A percentile compares a stretch with the other conserved stretches of the same genome.
Conservation (phyloP, 2,113 vertebrate species). For the Chionis minor region DNA sequence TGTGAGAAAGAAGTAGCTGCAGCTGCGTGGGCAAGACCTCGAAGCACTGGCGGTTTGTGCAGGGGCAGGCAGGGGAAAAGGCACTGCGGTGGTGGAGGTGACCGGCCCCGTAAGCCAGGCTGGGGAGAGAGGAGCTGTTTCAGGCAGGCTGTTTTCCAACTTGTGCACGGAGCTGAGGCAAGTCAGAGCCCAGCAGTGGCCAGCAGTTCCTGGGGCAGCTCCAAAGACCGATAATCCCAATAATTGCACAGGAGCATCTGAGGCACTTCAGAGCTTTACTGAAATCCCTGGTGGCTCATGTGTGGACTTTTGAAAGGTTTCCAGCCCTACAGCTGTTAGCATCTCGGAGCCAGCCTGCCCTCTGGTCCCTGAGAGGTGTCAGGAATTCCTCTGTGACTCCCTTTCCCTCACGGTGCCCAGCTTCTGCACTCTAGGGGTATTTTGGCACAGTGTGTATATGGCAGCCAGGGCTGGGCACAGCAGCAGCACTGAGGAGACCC, state of each 20-base stretch:
- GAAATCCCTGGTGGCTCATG: not conserved
- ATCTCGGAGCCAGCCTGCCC: not conserved
- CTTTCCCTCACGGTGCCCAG: not conserved
- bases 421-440: not conserved
- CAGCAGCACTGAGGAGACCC: not conserved
- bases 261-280: not conserved
- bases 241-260: not conserved
- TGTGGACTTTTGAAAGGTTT: not conserved
- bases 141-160: not conserved
- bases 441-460: not conserved
- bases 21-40: accelerated
- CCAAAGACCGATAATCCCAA: not conserved
- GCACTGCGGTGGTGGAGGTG: not conserved
- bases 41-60: not conserved
- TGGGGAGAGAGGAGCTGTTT: not conserved
- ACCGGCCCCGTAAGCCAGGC: accelerated
- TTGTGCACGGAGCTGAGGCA: not conserved
- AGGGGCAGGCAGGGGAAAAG: not conserved
- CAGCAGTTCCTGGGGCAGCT: not conserved
- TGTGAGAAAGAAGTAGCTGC: not conserved
- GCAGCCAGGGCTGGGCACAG: not conserved
- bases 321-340: not conserved
- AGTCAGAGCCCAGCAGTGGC: not conserved
- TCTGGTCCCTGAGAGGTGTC: not conserved
- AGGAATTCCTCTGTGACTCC: not conserved